Evolutionary conservation across 2,113 vertebrate species (phyloP).

Genomic region (Candoia aspera): DNA sequence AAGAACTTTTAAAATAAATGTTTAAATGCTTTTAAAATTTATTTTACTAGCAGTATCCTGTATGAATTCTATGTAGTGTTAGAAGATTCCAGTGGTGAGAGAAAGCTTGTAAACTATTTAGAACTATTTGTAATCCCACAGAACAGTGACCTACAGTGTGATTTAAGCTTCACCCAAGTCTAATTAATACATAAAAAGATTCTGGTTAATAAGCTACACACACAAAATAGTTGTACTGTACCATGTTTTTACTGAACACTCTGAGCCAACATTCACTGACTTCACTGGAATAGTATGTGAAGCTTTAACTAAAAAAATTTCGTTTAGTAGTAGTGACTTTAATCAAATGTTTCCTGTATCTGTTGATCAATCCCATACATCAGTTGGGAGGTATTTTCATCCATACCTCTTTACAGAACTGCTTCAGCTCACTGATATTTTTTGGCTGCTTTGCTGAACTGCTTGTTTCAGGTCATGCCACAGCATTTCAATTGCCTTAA

Average conservation of each 20-base stretch:
- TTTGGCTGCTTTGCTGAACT: no score
- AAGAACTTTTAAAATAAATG: background rate
- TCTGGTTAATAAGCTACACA: background rate
- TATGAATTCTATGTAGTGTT: rapidly evolving
- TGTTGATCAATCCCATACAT: background rate
- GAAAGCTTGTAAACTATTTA: background rate
- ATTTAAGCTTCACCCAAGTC: background rate
- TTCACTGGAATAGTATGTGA: background rate
- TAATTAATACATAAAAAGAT: background rate
- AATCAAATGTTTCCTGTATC: background rate
- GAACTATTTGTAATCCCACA: background rate
- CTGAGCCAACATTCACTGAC: background rate
- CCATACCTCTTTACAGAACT: no score
- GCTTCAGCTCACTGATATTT: no score
- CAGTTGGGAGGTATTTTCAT: no score
- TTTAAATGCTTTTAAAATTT: background rate
- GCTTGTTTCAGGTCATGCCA: no score
- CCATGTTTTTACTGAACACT: background rate
- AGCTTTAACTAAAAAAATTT: background rate
- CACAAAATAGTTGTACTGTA: background rate
- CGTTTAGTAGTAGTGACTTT: background rate
- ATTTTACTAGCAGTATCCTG: background rate
- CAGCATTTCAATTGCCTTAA: no score
- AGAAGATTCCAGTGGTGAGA: background rate
- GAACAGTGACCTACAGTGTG: background rate